phyloP scores from a whole-genome alignment of 1,140 invertebrate genomes.

The Calephelis virginiensis region DNA sequence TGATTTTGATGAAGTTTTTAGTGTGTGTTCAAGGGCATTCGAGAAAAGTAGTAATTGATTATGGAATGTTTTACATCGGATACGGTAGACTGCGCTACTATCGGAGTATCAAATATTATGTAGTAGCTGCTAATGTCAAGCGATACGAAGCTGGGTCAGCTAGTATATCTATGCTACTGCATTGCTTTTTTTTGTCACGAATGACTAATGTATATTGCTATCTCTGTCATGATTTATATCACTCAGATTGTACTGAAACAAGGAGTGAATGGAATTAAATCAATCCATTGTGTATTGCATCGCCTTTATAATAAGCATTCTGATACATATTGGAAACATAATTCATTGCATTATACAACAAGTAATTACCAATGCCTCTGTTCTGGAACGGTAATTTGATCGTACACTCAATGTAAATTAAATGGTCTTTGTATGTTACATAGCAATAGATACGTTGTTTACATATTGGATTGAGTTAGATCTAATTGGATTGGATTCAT shows the following conservation, averaged over 20 bases:
- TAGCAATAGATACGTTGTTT: no score
- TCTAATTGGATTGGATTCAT: background rate
- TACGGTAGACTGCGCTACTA: no score
- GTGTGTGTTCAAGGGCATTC: no score
- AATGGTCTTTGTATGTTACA: background rate
- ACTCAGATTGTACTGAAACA: constrained; percentile 15
- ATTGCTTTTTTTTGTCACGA: no score
- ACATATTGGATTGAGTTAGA: background rate
- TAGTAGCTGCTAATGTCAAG: no score
- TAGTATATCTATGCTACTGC: no score
- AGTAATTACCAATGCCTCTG: constrained; percentile 18
- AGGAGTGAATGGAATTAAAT: constrained; percentile 21
- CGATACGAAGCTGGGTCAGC: no score
- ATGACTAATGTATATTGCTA: no score
- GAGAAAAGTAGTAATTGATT: no score
- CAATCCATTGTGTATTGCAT: constrained; percentile 23
- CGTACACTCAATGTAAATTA: background rate
- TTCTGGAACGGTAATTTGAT: constrained; percentile 14
- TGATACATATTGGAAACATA: constrained; percentile 18
- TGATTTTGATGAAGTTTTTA: no score
- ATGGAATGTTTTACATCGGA: no score
- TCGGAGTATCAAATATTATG: no score
- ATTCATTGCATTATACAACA: constrained; percentile 23
- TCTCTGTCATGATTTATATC: constrained; percentile 7
- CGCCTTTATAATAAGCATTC: constrained; percentile 24